Evolutionary conservation across 2,888 invertebrate species (phyloP), one percentile per base, ranked within the genome.

Genomic region (Polydesmus complanatus): DNA sequence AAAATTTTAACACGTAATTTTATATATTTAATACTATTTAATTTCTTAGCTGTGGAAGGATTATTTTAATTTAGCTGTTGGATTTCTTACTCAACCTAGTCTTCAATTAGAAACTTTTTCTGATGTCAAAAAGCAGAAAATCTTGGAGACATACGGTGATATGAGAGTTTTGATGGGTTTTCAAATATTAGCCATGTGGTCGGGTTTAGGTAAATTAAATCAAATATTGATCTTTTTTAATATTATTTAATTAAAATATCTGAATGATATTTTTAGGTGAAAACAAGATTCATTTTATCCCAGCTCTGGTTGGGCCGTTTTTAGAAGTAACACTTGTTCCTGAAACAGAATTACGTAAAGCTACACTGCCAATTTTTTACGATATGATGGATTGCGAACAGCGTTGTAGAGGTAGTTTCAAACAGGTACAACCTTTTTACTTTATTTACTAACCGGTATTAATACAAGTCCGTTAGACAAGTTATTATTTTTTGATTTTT

Each of bases 381-480:
- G 91, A 94, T 68, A 87, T 96, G 81, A 94, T 96, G 88, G 89
- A 93, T 66, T 89, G 89, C 68, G 94, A 95, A 70, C 85, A 87
- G 63, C 78, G 79, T 70, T 83, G 84, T 1, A 82, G 87, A 0
- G 92, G 92, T 0, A 88, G 89, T 66, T 94, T 94, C 67, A 83
- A 88, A 62, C 81, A 90, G 73, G 77, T 77, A 60, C 62, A 66
- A 60, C 48, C 14, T 37, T 56, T n/a, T n/a, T n/a, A 47, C 47
- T 23, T 27, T 56, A 25, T 49, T 11, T 22, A 51, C n/a, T 51
- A 51, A 19, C 3, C 21, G n/a, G 19, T n/a, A n/a, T 14, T 51
- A 14, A 51, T 54, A n/a, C 1, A 11, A 21, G 52, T 51, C 5
- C 52, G n/a, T 21, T 3, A 51, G 19, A 51, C n/a, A 48, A 48